phyloP scores from a whole-genome alignment of 1,140 invertebrate genomes.

The Drosophila pseudoobscura region DNA sequence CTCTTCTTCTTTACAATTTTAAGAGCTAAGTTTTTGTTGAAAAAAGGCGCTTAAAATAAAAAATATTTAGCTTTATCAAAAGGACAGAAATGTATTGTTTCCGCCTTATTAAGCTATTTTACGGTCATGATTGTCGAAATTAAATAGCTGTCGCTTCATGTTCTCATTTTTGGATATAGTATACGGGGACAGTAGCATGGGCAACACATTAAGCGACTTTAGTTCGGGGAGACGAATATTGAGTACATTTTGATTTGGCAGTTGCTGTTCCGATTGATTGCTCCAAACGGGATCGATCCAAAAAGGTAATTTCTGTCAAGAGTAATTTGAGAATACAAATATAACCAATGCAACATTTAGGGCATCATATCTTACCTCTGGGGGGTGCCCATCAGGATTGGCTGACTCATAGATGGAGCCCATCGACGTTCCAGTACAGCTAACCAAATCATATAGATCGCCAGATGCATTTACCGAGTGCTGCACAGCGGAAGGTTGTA shows the following conservation, averaged over 20 bases:
- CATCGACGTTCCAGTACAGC: constrained; percentile 35
- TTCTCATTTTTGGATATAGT: constrained; percentile 77
- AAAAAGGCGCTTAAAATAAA: too few species aligned
- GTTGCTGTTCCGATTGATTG: constrained; percentile 47
- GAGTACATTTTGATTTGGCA: constrained; percentile 38
- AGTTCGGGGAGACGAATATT: constrained; percentile 69
- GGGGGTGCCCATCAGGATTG: constrained; percentile 83
- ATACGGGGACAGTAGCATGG: constrained; percentile 73
- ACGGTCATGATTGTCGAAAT: constrained; percentile 75
- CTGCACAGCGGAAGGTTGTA: background rate
- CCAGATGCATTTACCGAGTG: constrained; percentile 1
- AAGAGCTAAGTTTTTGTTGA: too few species aligned
- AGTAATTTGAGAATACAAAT: background rate
- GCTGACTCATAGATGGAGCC: constrained; percentile 71
- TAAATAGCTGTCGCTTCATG: constrained; percentile 74
- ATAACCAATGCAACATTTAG: constrained; percentile 5
- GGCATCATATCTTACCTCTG: constrained; percentile 68
- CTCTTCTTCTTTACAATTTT: too few species aligned
- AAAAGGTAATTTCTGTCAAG: constrained; percentile 62
- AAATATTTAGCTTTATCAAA: too few species aligned
- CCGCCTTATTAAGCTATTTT: constrained; percentile 65
- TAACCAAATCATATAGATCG: constrained; percentile 51
- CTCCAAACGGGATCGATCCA: constrained; percentile 82
- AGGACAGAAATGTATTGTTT: too few species aligned
- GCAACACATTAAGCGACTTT: constrained; percentile 59